Evolutionary conservation across 2,797 vertebrate genomes (phyloP).

Genomic region (Arctocebus calabarensis): DNA sequence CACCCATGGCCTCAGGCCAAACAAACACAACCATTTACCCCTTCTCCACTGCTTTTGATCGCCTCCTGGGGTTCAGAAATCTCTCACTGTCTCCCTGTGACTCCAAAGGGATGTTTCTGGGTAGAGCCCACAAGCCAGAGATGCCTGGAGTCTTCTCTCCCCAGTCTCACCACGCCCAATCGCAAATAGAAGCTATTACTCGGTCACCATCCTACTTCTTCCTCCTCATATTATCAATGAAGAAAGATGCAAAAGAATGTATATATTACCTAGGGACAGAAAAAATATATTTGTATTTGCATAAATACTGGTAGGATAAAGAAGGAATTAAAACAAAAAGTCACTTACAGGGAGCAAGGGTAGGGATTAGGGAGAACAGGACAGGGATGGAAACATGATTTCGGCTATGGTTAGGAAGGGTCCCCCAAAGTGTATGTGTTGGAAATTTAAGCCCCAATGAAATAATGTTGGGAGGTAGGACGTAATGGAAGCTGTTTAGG

Average conservation of each 20-base stretch:
- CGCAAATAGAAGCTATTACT: no score
- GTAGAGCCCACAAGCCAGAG: no score
- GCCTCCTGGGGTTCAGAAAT: no score
- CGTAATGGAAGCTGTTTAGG: background rate
- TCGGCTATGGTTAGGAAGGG: background rate
- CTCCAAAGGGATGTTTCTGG: no score
- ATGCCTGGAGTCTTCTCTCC: no score
- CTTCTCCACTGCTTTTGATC: no score
- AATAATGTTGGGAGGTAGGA: background rate
- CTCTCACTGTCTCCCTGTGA: no score
- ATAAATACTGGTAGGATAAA: conserved; percentile 27
- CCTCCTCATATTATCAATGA: background rate
- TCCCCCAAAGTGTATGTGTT: background rate
- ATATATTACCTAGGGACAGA: background rate
- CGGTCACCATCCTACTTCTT: no score
- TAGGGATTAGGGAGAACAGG: background rate
- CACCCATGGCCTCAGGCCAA: no score
- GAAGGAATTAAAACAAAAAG: background rate
- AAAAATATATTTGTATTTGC: background rate
- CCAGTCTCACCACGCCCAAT: no score
- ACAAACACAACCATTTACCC: no score
- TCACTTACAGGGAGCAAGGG: background rate
- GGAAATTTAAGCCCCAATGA: background rate
- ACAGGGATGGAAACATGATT: background rate
- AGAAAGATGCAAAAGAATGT: background rate